Evolutionary conservation across 1,140 invertebrate genomes (phyloP).

Genomic region (Chelonus insularis): DNA sequence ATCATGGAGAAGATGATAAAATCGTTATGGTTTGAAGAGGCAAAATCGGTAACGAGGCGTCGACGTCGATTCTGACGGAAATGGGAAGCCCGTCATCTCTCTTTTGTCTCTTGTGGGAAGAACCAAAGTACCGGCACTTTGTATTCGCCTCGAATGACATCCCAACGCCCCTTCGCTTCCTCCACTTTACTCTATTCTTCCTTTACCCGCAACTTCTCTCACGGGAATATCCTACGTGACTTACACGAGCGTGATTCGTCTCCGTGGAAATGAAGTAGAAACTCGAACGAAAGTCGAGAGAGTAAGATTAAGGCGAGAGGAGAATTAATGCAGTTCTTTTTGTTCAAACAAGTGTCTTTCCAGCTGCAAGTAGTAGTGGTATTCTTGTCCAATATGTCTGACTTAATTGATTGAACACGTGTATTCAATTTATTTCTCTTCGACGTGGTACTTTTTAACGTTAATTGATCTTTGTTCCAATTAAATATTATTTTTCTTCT

Average conservation of each 20-base stretch:
- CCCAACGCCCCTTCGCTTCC: constrained; percentile 1
- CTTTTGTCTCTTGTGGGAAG: constrained; percentile 16
- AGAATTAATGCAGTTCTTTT: no score
- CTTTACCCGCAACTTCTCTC: constrained; percentile 9
- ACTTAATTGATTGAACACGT: no score
- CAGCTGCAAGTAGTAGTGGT: no score
- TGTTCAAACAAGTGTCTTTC: no score
- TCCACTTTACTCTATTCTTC: background rate
- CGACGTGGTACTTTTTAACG: no score
- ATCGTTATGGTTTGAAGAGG: background rate
- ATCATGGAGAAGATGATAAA: background rate
- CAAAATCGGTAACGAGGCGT: constrained; percentile 17
- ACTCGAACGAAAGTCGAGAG: constrained; percentile 12
- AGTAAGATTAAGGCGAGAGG: background rate
- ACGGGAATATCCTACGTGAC: constrained; percentile 20
- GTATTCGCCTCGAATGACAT: constrained; percentile 22
- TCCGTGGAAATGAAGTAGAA: background rate
- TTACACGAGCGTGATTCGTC: constrained; percentile 17
- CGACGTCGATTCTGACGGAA: constrained; percentile 16
- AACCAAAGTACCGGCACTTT: constrained; percentile 23
- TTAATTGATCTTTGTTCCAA: no score
- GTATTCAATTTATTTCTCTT: no score
- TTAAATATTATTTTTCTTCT: no score
- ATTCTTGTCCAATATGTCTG: no score
- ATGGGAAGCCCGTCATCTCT: constrained; percentile 13